phyloP scores from a whole-genome alignment of 1,140 invertebrate genomes.

The Elysia chlorotica region DNA sequence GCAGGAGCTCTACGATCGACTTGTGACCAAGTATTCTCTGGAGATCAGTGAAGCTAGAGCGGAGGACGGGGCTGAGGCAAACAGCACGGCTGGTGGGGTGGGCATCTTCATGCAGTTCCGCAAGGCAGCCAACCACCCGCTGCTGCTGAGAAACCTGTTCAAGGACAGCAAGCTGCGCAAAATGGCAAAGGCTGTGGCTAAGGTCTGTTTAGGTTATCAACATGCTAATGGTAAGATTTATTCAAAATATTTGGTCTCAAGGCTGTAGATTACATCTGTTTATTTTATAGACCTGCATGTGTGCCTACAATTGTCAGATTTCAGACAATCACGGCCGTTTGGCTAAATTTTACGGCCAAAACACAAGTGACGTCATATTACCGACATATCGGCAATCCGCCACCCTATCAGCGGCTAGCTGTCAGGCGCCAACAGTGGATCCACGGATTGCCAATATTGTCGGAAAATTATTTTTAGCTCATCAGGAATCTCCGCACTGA shows the following conservation, averaged over 20 bases:
- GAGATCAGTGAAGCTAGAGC: constrained; percentile 29
- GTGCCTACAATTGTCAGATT: not conserved
- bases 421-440: no score
- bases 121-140: constrained; percentile 58
- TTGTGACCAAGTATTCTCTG: constrained; percentile 72
- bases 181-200: constrained; percentile 77
- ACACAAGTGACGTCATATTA: not conserved
- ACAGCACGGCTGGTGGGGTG: constrained; percentile 28
- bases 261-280: not conserved
- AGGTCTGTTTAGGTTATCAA: constrained; percentile 49
- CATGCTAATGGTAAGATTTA: not conserved
- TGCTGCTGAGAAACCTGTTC: constrained; percentile 81
- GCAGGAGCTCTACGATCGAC: constrained; percentile 73
- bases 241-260: not conserved
- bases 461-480: no score
- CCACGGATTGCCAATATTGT: no score
- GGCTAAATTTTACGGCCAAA: not conserved
- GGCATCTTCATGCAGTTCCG: constrained; percentile 60
- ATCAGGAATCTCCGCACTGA: no score
- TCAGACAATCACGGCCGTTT: no score
- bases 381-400: not conserved
- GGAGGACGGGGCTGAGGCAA: no score
- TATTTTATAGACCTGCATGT: not conserved
- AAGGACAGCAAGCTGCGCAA: constrained; percentile 70
- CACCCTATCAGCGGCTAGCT: not conserved